These are phyloP conservation scores for Mormyrus lacerda DNA, from an alignment of 2,113 vertebrate species.

Conservation along the genomic window DNA sequence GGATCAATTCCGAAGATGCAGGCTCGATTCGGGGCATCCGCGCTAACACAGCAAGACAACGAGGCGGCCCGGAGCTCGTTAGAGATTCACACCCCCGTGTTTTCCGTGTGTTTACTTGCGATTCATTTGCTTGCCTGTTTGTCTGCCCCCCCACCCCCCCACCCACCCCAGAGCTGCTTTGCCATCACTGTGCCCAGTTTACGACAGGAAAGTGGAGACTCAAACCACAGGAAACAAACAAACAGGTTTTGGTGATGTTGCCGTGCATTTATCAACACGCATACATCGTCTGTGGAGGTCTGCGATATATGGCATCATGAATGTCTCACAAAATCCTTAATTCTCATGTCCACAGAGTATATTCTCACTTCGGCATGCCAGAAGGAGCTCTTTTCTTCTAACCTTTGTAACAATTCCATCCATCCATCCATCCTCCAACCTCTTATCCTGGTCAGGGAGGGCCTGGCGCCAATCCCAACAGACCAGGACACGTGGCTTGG, in stretches of 20 bases:
- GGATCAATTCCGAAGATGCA: background rate
- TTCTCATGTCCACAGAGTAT: background rate
- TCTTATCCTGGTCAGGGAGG: background rate
- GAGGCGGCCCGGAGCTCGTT: background rate
- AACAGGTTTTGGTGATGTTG: background rate
- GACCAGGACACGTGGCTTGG: background rate
- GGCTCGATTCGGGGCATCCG: background rate
- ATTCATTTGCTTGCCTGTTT: conserved; percentile 3
- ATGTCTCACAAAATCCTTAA: background rate
- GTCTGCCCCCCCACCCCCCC: background rate
- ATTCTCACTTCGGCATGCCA: background rate
- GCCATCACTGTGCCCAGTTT: background rate
- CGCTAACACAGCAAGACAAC: background rate
- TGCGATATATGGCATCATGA: background rate
- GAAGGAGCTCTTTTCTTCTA: background rate
- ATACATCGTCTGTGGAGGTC: background rate
- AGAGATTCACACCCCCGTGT: background rate
- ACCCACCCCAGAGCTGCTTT: background rate
- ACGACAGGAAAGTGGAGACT: background rate
- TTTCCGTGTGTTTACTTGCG: background rate
- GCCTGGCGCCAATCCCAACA: background rate
- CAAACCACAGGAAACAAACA: background rate
- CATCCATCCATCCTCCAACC: background rate
- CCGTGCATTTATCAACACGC: background rate
- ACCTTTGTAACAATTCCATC: background rate